Percentiles rank a stretch among this genome's conserved stretches.
Evolutionary conservation across 2,888 invertebrate species (phyloP).

Genomic region (Sipunculus nudus): DNA sequence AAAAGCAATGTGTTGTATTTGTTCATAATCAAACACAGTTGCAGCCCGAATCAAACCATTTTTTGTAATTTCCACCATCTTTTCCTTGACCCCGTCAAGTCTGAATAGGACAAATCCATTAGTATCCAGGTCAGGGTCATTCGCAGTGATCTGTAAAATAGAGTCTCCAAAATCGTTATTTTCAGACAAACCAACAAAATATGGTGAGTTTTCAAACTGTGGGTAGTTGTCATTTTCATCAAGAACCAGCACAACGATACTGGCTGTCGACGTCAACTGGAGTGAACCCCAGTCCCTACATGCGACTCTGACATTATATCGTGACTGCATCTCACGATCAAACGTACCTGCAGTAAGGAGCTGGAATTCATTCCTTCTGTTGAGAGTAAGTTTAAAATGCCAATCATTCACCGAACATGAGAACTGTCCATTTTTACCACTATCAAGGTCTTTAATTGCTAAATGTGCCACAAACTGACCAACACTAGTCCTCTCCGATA

Average conservation of each 20-base stretch:
- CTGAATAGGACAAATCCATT: slow-evolving; percentile 77
- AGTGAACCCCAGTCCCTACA: slow-evolving; percentile 23
- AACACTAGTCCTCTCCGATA: slow-evolving; percentile 28
- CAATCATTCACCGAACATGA: slow-evolving; percentile 29
- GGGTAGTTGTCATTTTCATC: slow-evolving; percentile 38
- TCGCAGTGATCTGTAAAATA: no score
- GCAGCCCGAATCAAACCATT: slow-evolving; percentile 85
- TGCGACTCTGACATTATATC: slow-evolving; percentile 23
- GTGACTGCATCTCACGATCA: slow-evolving; percentile 28
- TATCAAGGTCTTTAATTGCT: slow-evolving; percentile 28
- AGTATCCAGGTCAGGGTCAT: slow-evolving; percentile 85
- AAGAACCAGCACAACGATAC: slow-evolving; percentile 22
- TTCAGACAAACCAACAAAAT: no score
- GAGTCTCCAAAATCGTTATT: no score
- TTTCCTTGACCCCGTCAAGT: slow-evolving; percentile 68
- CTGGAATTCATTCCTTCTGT: slow-evolving; percentile 23
- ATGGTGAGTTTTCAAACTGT: slow-evolving; percentile 21
- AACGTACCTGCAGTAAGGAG: slow-evolving; percentile 25
- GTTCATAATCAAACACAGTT: slow-evolving; percentile 88
- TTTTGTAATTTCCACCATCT: slow-evolving; percentile 78
- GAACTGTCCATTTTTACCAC: slow-evolving; percentile 30
- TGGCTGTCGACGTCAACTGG: slow-evolving; percentile 10
- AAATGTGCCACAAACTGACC: slow-evolving; percentile 15
- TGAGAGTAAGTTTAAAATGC: slow-evolving; percentile 22
- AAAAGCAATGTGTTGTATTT: slow-evolving; percentile 24